Base-by-base conservation (phyloP, 1,140 invertebrate species). In the Oncopeltus fasciatus region DNA sequence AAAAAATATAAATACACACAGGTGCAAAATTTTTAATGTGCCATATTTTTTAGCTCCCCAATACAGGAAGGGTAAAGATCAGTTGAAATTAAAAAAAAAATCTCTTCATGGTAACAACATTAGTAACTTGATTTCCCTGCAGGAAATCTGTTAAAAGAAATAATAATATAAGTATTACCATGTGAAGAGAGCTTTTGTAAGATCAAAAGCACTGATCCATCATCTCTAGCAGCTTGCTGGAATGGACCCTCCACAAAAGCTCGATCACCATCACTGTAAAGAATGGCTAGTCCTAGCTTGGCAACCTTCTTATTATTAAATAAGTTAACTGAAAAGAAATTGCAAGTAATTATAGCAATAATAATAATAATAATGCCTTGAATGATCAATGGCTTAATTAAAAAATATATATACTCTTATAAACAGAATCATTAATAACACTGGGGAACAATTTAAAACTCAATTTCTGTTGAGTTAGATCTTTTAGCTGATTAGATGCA, bases 241-340 rank as follows among this genome's bases (percentile, higher is more conserved):
- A 63, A 47, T 20, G 38, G 49, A n/a, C 43, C 46, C 59, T 59
- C 62, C n/a, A 63, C 46, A 53, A 63, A 59, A 27, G 18, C 21
- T 27, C 27, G 18, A 18, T 63, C 47, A 20, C 44, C 18, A 20
- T 63, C 62, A 46, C 27, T 21, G 38, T 63, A 63, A 12, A 63
- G 44, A 24, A 63, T 27, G 1, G 59, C 53, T 8, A 63, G 21
- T n/a, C 62, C 62, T 3, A 43, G 21, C 28, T 60, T 60, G 18
- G 31, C 21, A 14, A 24, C 21, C 20, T 47, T 60, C 12, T 47
- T 60, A 5, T 60, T 18, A 4, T 29, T 49, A 29, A 60, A 60
- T 14, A 44, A 44, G 21, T 20, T 28, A 9, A 27, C 59, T 60
- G 44, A 4, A 60, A 49, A 26, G 18, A 38, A 8, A 38, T 38